Evolutionary conservation across 2,888 invertebrate genomes (phyloP), one percentile per base, ranked within the genome.

Genomic region (Polietes domitor): DNA sequence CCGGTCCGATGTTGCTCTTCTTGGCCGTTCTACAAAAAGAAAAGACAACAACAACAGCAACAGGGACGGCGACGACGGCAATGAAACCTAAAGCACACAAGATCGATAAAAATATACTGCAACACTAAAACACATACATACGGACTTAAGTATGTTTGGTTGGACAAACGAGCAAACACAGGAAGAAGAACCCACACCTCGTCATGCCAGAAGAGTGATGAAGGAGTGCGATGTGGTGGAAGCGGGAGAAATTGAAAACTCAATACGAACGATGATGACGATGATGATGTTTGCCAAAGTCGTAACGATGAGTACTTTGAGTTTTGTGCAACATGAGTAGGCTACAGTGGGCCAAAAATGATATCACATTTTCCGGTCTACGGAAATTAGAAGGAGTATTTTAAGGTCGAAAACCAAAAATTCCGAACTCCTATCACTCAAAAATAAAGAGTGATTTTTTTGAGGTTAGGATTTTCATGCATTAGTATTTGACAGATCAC

Each of bases 21-120:
- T 32, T 37, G 7, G 37, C 12, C 10, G 37, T 37, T 37, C 37
- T 12, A 47, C 70, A 53, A 43, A 71, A n/a, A 53, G 71, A 71
- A n/a, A 26, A 77, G 72, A n/a, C n/a, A n/a, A n/a, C n/a, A n/a
- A n/a, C n/a, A n/a, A n/a, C 70, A 70, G 78, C 71, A 50, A 72
- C 61, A 68, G 17, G 53, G 58, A 41, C 72, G 24, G 41, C 68
- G 79, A 73, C 47, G 63, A 75, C 71, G 77, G 41, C 37, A 73
- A 77, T 55, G 65, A 79, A 78, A 82, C 85, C 72, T 85, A 74
- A 83, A 83, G 70, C 75, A 70, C 77, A 78, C 81, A 84, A 84
- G 84, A 84, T 84, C 84, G 84, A 84, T 84, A 84, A 84, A 84
- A 78, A 78, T 71, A 78, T 55, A 77, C 80, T 43, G 47, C 47